These are phyloP conservation scores for Cyphomyrmex costatus DNA, from an alignment of 1,140 invertebrate genomes.

Conservation along the genomic window DNA sequence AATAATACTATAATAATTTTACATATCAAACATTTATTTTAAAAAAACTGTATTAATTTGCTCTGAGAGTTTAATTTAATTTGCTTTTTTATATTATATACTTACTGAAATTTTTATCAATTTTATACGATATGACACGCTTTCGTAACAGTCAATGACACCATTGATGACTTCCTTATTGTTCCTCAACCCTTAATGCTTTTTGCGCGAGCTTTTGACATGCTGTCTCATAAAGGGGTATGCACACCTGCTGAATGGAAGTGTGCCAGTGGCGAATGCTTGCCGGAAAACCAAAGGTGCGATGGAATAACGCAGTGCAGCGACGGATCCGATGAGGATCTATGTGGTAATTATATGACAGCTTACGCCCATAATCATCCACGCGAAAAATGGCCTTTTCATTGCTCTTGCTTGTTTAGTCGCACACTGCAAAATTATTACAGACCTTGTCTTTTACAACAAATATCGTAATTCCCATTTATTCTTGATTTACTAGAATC, in stretches of 20 bases:
- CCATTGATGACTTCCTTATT: constrained; percentile 1
- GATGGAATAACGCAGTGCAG: constrained; percentile 90
- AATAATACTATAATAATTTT: not conserved
- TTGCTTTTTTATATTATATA: not conserved
- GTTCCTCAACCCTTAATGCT: constrained; percentile 56
- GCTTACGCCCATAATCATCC: not conserved
- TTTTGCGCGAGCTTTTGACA: constrained; percentile 82
- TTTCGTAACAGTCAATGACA: not conserved
- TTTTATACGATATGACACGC: not conserved
- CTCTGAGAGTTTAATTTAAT: not conserved
- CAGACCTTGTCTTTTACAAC: not conserved
- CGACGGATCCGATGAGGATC: constrained; percentile 92
- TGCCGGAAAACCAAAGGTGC: constrained; percentile 89
- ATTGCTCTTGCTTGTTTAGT: constrained; percentile 15
- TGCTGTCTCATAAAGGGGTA: constrained; percentile 81
- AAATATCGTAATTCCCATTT: not conserved
- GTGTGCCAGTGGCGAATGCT: constrained; percentile 90
- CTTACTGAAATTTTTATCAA: not conserved
- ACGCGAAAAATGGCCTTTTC: constrained; percentile 58
- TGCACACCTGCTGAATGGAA: constrained; percentile 83
- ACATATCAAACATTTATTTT: not conserved
- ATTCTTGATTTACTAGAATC: not conserved
- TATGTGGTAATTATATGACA: constrained; percentile 78
- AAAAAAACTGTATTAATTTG: too few relatives aligned
- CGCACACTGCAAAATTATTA: not conserved